Evolutionary conservation across 64 coral and sea anemone species (phyloP), one percentile per base, ranked within the genome.

Genomic region (Acropora tenuis): DNA sequence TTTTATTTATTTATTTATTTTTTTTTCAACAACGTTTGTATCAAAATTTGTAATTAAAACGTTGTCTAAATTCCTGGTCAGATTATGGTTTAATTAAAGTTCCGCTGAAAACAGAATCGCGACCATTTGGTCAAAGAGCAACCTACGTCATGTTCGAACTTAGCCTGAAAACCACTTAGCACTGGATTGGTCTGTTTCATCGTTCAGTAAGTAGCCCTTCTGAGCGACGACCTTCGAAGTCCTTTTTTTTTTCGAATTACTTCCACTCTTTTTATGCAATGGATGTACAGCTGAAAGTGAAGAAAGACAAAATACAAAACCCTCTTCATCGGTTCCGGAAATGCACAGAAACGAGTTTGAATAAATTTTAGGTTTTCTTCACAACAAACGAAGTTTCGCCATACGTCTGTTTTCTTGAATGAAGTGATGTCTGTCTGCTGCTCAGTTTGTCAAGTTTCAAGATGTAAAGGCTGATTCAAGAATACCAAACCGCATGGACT

Each of bases 281-380:
- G 13, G n/a, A 13, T 45, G 43, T 65, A 85, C 82, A 85, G 82
- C 43, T 85, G 82, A 85, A 85, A 85, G 61, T 85, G 40, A 49
- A 46, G 52, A 15, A 15, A 85, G 61, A 72, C 68, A 69, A 66
- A 50, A 61, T 18, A 69, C 61, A 85, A 72, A 85, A 10, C 43
- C 63, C 63, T 85, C 82, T 85, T 85, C 45, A 12, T 12, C 8
- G 59, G 44, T 71, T 85, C 82, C 82, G 82, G 82, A 71, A 71
- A 3, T 5, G 7, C 47, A 72, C 65, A 44, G 72, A 85, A 72
- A 7, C 4, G 16, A 85, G 49, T 85, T 85, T 85, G 18, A 85
- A 85, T 85, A 72, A 71, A 48, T 44, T 41, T 4, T 61, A 68
- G n/a, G 43, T 46, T 68, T 65, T 71, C 4, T 72, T 69, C 16